Base-by-base conservation (phyloP, 2,888 invertebrate genomes). In the Geotrupes spiniger region DNA sequence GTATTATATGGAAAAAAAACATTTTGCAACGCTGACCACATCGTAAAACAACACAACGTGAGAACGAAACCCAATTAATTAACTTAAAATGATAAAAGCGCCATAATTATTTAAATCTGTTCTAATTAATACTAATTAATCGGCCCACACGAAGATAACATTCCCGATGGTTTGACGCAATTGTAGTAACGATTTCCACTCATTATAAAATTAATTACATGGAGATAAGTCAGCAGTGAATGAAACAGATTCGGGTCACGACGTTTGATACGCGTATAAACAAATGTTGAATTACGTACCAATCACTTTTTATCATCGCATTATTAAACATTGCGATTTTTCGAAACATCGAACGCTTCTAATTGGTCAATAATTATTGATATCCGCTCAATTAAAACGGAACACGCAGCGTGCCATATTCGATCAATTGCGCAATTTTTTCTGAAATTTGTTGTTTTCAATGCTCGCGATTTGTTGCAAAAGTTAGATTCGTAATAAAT, bases 161-260 rank as follows among this genome's bases (percentile, higher is more conserved):
- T 46, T 5, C 36, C 16, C 42, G 46, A 52, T 52, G 51, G 52
- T 54, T 56, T 62, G 63, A 63, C 63, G 64, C 62, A 65, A 61
- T 59, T 59, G 58, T 62, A 57, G 58, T 62, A 63, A 64, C 60
- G 58, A 62, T 63, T 63, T 61, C 61, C 58, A 62, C 61, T 64
- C 62, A 62, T 65, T 65, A 65, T 58, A 55, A 61, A 63, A 59
- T 61, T 64, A 63, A 64, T 63, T 65, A 62, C 58, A 54, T 46
- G 45, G 43, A 56, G 61, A 62, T 63, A 62, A 62, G 55, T 62
- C 58, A 51, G 53, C 53, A 56, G 49, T 59, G 62, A 60, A 62
- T 60, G 60, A 53, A 58, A 55, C 53, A 51, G 53, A 58, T 55
- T 45, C 56, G 52, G 58, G 57, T 58, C 58, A 53, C 52, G 51